Evolutionary conservation across 2,888 invertebrate genomes (phyloP).

Genomic region (Phasia obesa): DNA sequence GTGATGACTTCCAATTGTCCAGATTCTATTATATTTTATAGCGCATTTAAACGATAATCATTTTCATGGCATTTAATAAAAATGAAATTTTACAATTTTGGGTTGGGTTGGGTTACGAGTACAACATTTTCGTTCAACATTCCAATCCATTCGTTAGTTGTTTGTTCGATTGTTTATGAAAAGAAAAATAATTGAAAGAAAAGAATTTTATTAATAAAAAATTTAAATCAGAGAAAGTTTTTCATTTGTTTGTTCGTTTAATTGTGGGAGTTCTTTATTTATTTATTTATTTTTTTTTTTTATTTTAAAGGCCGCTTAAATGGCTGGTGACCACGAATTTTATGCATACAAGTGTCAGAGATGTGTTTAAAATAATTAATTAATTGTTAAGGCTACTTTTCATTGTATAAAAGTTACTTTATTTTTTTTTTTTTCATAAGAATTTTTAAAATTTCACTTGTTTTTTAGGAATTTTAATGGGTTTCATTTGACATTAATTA

Average conservation of each 20-base stretch:
- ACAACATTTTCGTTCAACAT: slow-evolving; percentile 3
- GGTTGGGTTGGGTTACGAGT: slow-evolving; percentile 34
- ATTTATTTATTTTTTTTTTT: not conserved
- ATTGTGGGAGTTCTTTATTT: slow-evolving; percentile 30
- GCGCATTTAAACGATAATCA: not conserved
- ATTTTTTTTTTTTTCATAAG: slow-evolving; percentile 32
- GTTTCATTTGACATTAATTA: not conserved
- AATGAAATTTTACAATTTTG: slow-evolving; percentile 23
- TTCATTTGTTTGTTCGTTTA: slow-evolving; percentile 43
- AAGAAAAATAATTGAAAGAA: slow-evolving; percentile 48
- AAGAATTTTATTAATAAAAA: slow-evolving; percentile 51
- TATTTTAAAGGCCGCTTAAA: slow-evolving; percentile 23
- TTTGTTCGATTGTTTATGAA: slow-evolving; percentile 25
- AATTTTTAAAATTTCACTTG: slow-evolving; percentile 36
- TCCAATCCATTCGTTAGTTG: slow-evolving; percentile 30
- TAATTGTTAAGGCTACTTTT: not conserved
- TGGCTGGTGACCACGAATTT: slow-evolving; percentile 13
- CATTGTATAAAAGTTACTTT: slow-evolving; percentile 1
- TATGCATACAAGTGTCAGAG: slow-evolving; percentile 1
- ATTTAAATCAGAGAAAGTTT: slow-evolving; percentile 66
- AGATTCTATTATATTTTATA: slow-evolving; percentile 86
- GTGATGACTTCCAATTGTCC: slow-evolving; percentile 96
- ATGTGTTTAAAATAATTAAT: slow-evolving; percentile 62
- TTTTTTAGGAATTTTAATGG: too few species aligned
- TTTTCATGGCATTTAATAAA: not conserved